Percentiles rank a stretch among this genome's conserved stretches.
These are phyloP conservation scores for Acipenser ruthenus DNA, from an alignment of 2,797 vertebrate genomes.

Conservation along the genomic window DNA sequence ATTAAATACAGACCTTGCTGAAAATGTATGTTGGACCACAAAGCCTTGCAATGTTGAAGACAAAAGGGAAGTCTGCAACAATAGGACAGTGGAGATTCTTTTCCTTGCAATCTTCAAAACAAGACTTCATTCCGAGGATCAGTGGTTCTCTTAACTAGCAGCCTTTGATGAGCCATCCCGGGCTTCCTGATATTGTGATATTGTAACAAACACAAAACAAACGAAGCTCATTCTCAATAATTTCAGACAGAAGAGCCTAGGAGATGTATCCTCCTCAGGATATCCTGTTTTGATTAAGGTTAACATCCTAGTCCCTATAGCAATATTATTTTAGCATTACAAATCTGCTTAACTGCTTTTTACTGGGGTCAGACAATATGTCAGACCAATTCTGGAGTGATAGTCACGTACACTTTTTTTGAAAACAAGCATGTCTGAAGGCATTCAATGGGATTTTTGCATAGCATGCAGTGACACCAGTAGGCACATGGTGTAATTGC, in stretches of 20 bases:
- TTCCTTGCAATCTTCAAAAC: slow-evolving; percentile 84
- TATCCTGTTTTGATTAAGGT: slow-evolving; percentile 99
- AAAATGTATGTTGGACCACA: slow-evolving; percentile 31
- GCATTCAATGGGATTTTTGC: too few relatives aligned
- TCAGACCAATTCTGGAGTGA: slow-evolving; percentile 21
- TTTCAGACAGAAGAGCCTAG: slow-evolving; percentile 59
- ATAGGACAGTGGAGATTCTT: slow-evolving; percentile 98
- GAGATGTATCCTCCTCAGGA: slow-evolving; percentile 83
- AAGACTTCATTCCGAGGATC: slow-evolving; percentile 76
- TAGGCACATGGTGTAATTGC: too few relatives aligned
- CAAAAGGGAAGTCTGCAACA: slow-evolving; percentile 92
- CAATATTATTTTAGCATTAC: slow-evolving; percentile 93
- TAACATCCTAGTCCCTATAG: slow-evolving; percentile 90
- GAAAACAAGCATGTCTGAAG: background rate
- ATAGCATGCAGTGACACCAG: too few relatives aligned
- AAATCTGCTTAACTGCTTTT: slow-evolving; percentile 52
- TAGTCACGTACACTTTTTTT: background rate
- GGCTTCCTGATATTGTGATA: slow-evolving; percentile 99
- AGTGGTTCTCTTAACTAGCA: slow-evolving; percentile 60
- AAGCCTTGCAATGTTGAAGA: slow-evolving; percentile 59
- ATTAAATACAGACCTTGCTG: slow-evolving; percentile 65
- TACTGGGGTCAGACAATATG: slow-evolving; percentile 43
- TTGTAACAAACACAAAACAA: slow-evolving; percentile 85
- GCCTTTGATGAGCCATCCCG: slow-evolving; percentile 96
- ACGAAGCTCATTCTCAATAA: slow-evolving; percentile 48